Evolutionary conservation across 2,888 invertebrate genomes (phyloP), one percentile per base, ranked within the genome.

Genomic region (Drosophila imparisetae): DNA sequence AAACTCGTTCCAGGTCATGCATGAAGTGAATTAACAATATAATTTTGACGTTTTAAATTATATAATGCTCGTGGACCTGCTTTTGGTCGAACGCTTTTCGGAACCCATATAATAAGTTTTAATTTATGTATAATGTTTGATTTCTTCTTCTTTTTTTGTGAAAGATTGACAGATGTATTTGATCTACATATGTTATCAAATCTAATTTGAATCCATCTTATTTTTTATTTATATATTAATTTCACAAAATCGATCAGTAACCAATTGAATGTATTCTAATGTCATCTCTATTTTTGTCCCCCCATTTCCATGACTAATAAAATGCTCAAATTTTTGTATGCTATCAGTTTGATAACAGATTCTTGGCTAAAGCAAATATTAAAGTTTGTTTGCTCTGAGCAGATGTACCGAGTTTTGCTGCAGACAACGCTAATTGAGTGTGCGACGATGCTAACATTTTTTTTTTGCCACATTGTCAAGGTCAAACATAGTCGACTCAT

Each of bases 301-400:
- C 30, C 30, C 30, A 38, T 38, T 50, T 50, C 18, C 27, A 15
- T 27, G n/a, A 30, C 45, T 66, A 21, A 54, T 30, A 21, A 53
- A 66, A n/a, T 65, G 53, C 21, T 60, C 18, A 38, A 38, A 24
- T 45, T 52, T 7, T 13, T 15, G 7, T 30, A n/a, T 55, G 32
- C 29, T n/a, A 34, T 40, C n/a, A 27, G 34, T 48, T 40, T 24
- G 13, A 53, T 53, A 24, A 29, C 29, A 38, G 49, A 24, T 13
- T 52, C 18, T 50, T 48, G 8, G 24, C 38, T 58, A 62, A 32
- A 38, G 34, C 65, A 73, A 68, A 84, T 69, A 88, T 52, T 52
- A 21, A 40, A 57, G 53, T 60, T 62, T 71, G 72, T 72, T 45
- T 80, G 66, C 63, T 54, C 15, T 59, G 38, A 64, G 66, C 50